Conservation (phyloP, 1,140 invertebrate genomes). For the Drosophila orosa region DNA sequence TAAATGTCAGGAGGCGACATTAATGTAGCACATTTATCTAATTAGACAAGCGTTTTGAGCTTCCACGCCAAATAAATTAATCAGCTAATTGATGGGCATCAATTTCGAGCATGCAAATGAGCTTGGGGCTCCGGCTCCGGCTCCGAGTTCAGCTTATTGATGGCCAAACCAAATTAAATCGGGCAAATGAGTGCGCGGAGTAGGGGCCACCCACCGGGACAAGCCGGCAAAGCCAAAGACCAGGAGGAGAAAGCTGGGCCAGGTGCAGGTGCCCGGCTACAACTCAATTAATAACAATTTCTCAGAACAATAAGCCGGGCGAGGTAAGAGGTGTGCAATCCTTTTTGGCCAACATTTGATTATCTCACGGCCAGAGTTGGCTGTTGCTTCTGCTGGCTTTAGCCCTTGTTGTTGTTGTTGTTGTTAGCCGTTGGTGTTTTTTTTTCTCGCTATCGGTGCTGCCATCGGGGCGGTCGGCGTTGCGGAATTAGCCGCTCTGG, state of each 20-base stretch:
- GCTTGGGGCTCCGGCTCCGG: constrained; percentile 10
- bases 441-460: constrained; percentile 52
- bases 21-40: constrained; percentile 81
- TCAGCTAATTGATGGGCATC: constrained; percentile 80
- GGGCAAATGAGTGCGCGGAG: constrained; percentile 54
- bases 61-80: constrained; percentile 79
- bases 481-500: constrained; percentile 64
- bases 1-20: constrained; percentile 76
- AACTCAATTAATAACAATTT: constrained; percentile 83
- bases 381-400: constrained; percentile 18
- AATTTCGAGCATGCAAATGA: constrained; percentile 76
- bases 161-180: constrained; percentile 69
- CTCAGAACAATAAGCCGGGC: constrained; percentile 68
- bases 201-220: constrained; percentile 61
- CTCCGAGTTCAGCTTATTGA: constrained; percentile 50
- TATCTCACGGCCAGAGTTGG: constrained; percentile 56
- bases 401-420: constrained; percentile 19
- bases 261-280: constrained; percentile 32
- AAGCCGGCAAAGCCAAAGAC: background rate
- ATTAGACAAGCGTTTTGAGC: constrained; percentile 78
- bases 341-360: constrained; percentile 62
- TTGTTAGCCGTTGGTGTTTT: constrained; percentile 5
- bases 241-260: constrained; percentile 20
- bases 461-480: constrained; percentile 64
- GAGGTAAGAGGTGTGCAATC: constrained; percentile 32